Base-by-base conservation (phyloP, 2,888 invertebrate genomes). In the Ptychoptera albimana region DNA sequence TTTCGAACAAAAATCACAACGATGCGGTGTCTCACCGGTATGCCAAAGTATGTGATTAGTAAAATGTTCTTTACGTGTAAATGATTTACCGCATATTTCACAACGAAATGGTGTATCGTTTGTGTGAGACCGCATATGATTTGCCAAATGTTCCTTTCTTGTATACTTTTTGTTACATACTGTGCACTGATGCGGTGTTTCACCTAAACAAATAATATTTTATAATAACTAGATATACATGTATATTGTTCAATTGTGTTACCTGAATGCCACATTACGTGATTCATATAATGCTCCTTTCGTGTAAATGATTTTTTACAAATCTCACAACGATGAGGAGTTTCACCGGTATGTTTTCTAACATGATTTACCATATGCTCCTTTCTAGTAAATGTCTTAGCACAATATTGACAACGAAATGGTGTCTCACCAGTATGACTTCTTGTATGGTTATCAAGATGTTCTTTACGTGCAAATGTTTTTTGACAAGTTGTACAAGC, bases 1-100 rank as follows among this genome's bases (percentile, higher is more conserved):
- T 68, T 87, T 87, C 54, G 82, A 77, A 66, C 87, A 87, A 69
- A 79, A 86, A 64, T 79, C 81, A 67, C 87, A 87, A 54, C 84
- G 75, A 65, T 85, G 85, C 48, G 85, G 85, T 47, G 85, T 84
- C 68, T 86, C 85, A 55, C 74, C 79, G 57, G 85, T 84, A 64
- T 86, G 85, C 85, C 85, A 85, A 75, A 86, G 73, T 64, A 86
- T 84, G 70, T 86, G 85, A 71, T 85, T 85, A 75, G 82, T 83
- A 71, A 84, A 85, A 68, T 87, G 86, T 69, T 87, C 87, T 70
- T 86, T 87, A 61, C 86, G 74, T 48, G 85, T 85, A 66, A 87
- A 87, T 53, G 83, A 81, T 69, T 87, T 87, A 64, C 85, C 83
- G 68, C 87, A 87, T 60, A 84, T 80, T 63, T 85, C 84, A 66